These are phyloP conservation scores for Eristalinus aeneus DNA, from an alignment of 2,888 invertebrate genomes.

Conservation along the genomic window DNA sequence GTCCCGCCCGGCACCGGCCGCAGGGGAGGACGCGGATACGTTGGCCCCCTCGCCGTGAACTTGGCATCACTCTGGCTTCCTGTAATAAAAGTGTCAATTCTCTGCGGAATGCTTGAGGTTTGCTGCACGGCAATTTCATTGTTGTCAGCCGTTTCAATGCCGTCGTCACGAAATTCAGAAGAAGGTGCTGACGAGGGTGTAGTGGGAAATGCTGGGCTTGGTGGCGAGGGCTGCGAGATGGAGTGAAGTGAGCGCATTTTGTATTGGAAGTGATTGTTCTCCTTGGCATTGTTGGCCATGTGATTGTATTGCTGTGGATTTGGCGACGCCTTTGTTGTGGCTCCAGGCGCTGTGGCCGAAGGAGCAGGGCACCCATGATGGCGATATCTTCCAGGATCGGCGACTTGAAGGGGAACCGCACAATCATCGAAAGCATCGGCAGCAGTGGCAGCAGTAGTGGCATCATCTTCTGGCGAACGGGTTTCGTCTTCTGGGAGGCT, in stretches of 20 bases:
- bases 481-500: conserved; percentile 44
- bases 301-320: conserved; percentile 21
- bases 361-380: background rate
- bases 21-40: background rate
- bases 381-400: conserved; percentile 11
- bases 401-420: conserved; percentile 26
- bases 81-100: conserved; percentile 41
- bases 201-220: background rate
- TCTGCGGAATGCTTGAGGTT: conserved; percentile 25
- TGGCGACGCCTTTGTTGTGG: background rate
- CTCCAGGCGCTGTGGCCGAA: background rate
- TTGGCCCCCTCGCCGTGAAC: background rate
- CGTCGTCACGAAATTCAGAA: conserved; percentile 36
- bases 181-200: conserved; percentile 13
- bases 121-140: conserved; percentile 37
- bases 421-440: conserved; percentile 48
- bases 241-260: conserved; percentile 29
- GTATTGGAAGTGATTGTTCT: conserved; percentile 47
- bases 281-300: conserved; percentile 24
- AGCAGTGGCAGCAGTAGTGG: conserved; percentile 24
- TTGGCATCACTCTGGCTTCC: conserved; percentile 43
- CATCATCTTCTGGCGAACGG: conserved; percentile 40
- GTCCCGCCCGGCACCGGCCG: background rate
- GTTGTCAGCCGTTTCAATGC: conserved; percentile 34
- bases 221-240: conserved; percentile 11